Evolutionary conservation across 2,888 invertebrate species (phyloP), one percentile per base, ranked within the genome.

Genomic region (Aporophyla nigra): DNA sequence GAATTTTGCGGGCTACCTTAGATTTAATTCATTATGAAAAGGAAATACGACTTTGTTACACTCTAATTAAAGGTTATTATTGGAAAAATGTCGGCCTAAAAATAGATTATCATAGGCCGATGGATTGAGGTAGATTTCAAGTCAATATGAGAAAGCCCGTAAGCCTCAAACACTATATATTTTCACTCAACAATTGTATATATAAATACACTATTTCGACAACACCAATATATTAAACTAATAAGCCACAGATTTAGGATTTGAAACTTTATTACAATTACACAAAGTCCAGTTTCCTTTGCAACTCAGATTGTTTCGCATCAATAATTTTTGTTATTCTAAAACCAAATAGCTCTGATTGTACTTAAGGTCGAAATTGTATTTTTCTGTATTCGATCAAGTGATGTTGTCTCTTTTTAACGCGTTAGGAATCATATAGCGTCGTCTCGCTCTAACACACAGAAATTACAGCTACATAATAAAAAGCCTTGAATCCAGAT

Each of bases 61-160:
- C 24, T 62, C 58, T 66, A 49, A n/a, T n/a, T n/a, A n/a, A n/a
- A 21, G 27, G 24, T 51, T 19, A 24, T 12, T 49, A 58, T 54
- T 58, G 21, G 7, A 40, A 58, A 24, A 19, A 12, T 61, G 9
- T 19, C 40, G n/a, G 14, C 21, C 46, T 46, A 19, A 9, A 24
- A 40, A 24, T 62, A 16, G 27, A 21, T 14, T 24, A 24, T 19
- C 0, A 0, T 59, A 67, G 66, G 54, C 83, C 61, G 9, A 59
- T 56, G 16, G n/a, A 43, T 59, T 71, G 80, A 83, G 83, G 83
- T 80, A 80, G 80, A 82, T 71, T 51, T n/a, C 5, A 54, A 69
- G 56, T 56, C 68, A 81, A 51, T 56, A 14, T 16, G 3, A 51
- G 40, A 63, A 53, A 33, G 33, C 24, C 51, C 58, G 10, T 10